Evolutionary conservation across 2,113 vertebrate species (phyloP).

Genomic region (Oxyruncus cristatus): DNA sequence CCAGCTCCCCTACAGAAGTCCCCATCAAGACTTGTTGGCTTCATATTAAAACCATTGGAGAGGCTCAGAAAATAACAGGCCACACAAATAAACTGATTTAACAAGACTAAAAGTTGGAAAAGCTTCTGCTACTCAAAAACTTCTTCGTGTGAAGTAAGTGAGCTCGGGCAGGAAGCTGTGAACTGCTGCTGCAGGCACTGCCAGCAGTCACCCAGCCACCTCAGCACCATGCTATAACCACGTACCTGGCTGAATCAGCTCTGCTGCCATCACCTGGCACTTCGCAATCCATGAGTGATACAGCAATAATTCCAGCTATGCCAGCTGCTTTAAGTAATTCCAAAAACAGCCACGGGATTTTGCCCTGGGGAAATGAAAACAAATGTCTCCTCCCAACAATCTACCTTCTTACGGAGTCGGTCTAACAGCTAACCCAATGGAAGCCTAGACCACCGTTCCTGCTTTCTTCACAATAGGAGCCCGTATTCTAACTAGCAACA

Average conservation of each 20-base stretch:
- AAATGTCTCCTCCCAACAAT: not conserved
- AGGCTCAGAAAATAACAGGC: not conserved
- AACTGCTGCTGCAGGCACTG: rapidly evolving
- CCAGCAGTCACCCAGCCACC: not conserved
- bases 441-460: not conserved
- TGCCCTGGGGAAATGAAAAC: not conserved
- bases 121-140: not conserved
- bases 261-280: not conserved
- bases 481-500: not conserved
- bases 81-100: not conserved
- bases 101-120: not conserved
- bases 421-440: not conserved
- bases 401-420: not conserved
- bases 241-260: not conserved
- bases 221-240: not conserved
- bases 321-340: not conserved
- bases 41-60: not conserved
- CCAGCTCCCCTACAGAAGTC: not conserved
- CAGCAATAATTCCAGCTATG: not conserved
- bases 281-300: not conserved
- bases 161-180: not conserved
- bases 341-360: not conserved
- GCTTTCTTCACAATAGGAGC: not conserved
- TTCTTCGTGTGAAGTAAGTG: not conserved
- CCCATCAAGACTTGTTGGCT: not conserved